Evolutionary conservation across 2,888 invertebrate genomes (phyloP), one percentile per base, ranked within the genome.

Genomic region (Eupeodes latifasciatus): DNA sequence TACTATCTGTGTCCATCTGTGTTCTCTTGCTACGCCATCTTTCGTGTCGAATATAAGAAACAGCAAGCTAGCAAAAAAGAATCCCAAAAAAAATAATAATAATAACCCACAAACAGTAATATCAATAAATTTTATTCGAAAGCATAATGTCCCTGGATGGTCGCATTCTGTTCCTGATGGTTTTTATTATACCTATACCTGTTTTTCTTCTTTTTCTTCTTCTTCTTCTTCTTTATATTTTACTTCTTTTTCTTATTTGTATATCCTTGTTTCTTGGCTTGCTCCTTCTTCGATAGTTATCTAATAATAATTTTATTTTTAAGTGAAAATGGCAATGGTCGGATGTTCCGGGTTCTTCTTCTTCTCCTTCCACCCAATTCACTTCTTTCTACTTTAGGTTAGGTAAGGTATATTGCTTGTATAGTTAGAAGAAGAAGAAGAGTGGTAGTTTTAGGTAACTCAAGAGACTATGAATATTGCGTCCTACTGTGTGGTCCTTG

Each of bases 81-180:
- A 51, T 40, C 27, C 27, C 27, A 44, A 57, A 57, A 40, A 40
- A 69, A 69, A 71, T 47, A 27, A 66, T 66, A 64, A 64, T 64
- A 61, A 74, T 55, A 55, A 61, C 88, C 84, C 88, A 88, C 84
- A 81, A 88, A 88, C 85, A 88, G 88, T 85, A 85, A 88, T 88
- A 88, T 88, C 88, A 88, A 88, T 88, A 88, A 88, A 88, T 88
- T 88, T 88, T 81, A 88, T 88, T 88, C 81, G 88, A 88, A 81
- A 88, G 85, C 85, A 88, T 88, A 88, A 85, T 88, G 88, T 88
- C 85, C 88, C 72, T 81, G 81, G 88, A 88, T 78, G 84, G 88
- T 88, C 72, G 81, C 88, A 81, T 85, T 88, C 81, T 88, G 88
- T 59, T 88, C 77, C 62, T 77, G 72, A 87, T 88, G 85, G 85